Conservation (phyloP, 2,113 vertebrate species). For the Dipodomys stephensi region DNA sequence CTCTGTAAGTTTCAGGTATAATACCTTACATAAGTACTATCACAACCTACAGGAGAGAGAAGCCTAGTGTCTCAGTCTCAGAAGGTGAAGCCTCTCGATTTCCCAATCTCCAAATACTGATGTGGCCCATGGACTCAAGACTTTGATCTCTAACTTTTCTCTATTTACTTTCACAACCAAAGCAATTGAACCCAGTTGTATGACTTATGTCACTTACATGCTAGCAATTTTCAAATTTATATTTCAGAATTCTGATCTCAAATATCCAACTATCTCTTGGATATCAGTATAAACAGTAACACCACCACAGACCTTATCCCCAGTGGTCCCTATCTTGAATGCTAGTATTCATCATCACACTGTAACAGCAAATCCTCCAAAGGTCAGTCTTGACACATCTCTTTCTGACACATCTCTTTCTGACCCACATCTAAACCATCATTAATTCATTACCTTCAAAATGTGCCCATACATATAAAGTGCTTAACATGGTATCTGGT, state of each 20-base stretch:
- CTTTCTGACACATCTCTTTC: neutral
- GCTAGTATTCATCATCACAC: neutral
- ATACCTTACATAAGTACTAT: neutral
- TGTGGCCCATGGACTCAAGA: neutral
- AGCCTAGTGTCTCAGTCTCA: neutral
- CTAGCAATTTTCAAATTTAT: neutral
- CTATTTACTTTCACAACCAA: neutral
- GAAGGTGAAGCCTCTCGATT: neutral
- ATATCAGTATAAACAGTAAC: neutral
- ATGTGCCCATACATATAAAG: neutral
- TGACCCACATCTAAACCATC: conserved; percentile 28
- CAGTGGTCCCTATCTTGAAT: neutral
- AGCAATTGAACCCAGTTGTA: neutral
- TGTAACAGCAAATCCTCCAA: neutral
- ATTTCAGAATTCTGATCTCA: conserved; percentile 7
- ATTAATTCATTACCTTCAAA: conserved; percentile 43
- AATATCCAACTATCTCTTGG: neutral
- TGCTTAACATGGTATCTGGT: too few species aligned
- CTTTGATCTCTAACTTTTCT: neutral
- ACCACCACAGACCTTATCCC: neutral
- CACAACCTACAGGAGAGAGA: neutral
- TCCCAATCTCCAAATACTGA: neutral
- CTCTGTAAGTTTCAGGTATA: neutral
- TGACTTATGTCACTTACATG: neutral
- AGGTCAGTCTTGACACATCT: neutral